Evolutionary conservation across 2,113 vertebrate species (phyloP).

Genomic region (Epinephelus moara): DNA sequence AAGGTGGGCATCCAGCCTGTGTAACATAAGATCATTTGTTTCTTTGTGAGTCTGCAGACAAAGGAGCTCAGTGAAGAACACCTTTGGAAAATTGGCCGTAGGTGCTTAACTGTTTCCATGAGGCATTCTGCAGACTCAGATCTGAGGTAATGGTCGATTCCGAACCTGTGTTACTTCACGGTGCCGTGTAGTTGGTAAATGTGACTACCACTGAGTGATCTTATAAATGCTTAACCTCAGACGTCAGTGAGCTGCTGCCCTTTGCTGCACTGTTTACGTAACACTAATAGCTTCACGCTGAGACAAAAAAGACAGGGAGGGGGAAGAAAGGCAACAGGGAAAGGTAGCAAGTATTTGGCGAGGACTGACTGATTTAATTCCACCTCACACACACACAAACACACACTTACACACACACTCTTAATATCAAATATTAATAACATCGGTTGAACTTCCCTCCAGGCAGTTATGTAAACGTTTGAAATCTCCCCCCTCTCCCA

Average conservation of each 20-base stretch:
- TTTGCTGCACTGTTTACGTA: conserved; percentile 58
- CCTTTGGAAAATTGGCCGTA: conserved; percentile 41
- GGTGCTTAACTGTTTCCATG: conserved; percentile 51
- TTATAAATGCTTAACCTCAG: conserved; percentile 68
- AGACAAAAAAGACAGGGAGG: conserved; percentile 1
- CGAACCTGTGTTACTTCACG: conserved; percentile 39
- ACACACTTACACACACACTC: neutral
- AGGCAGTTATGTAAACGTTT: conserved; percentile 24
- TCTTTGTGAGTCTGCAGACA: conserved; percentile 11
- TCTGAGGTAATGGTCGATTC: conserved; percentile 37
- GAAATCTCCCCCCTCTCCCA: neutral
- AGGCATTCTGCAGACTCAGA: conserved; percentile 17
- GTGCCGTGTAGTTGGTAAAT: conserved; percentile 35
- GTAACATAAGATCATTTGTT: conserved; percentile 8
- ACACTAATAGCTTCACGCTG: conserved; percentile 50
- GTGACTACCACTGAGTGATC: conserved; percentile 63
- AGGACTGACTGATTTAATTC: conserved; percentile 38
- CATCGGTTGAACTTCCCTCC: conserved; percentile 13
- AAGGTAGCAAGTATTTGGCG: conserved; percentile 11
- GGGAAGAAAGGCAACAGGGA: neutral
- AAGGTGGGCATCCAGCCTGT: neutral
- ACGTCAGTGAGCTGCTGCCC: conserved; percentile 61
- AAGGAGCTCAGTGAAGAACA: conserved; percentile 41
- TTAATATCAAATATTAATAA: conserved; percentile 42
- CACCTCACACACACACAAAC: conserved; percentile 18